Evolutionary conservation across 2,113 vertebrate species (phyloP).

Genomic region (Paradoxurus hermaphroditus): DNA sequence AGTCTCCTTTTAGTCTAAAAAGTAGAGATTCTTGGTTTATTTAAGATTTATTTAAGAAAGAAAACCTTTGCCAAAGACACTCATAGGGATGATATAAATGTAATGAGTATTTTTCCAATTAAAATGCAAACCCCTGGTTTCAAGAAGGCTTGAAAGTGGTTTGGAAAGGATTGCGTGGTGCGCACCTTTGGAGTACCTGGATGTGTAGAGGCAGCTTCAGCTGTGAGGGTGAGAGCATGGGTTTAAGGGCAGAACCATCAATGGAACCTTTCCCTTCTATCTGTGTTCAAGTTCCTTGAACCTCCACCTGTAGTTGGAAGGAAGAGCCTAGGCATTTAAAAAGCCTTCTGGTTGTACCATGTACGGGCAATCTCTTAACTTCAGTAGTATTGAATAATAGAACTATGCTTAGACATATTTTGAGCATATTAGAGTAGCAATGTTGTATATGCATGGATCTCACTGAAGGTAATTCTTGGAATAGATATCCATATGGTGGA

Average conservation of each 20-base stretch:
- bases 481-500: background rate
- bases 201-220: background rate
- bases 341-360: background rate
- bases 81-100: background rate
- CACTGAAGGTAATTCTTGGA: background rate
- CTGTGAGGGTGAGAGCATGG: background rate
- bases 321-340: background rate
- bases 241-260: no score
- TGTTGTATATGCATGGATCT: background rate
- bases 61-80: background rate
- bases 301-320: background rate
- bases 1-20: background rate
- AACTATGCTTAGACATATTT: background rate
- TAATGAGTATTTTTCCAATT: background rate
- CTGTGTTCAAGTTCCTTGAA: background rate
- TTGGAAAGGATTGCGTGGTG: fast-evolving
- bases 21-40: background rate
- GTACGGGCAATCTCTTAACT: background rate
- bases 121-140: background rate
- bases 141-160: background rate
- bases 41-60: background rate
- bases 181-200: background rate
- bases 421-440: background rate
- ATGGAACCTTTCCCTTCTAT: background rate
- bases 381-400: background rate